Conservation (phyloP, 2,113 vertebrate genomes). For the Acrocephalus arundinaceus region DNA sequence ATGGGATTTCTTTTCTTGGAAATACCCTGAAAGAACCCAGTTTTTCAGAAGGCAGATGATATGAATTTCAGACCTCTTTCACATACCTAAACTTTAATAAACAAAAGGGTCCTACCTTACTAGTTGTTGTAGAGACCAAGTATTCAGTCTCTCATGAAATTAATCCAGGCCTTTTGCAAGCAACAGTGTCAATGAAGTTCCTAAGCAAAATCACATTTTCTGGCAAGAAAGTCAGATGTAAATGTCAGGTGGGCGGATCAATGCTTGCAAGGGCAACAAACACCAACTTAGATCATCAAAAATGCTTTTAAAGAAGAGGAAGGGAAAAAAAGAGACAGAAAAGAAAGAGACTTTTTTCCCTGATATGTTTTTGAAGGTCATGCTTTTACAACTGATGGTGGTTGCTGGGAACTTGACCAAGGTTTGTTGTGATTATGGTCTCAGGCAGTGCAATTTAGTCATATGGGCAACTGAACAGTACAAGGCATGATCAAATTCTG, state of each 20-base stretch:
- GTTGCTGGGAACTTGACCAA: not conserved
- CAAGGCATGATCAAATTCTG: not conserved
- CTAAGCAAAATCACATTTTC: not conserved
- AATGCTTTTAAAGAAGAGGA: not conserved
- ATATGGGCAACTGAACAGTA: not conserved
- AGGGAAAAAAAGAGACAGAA: not conserved
- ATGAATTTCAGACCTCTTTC: not conserved
- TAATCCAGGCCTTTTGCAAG: not conserved
- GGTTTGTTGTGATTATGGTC: not conserved
- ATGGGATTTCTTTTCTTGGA: not conserved
- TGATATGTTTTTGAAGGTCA: not conserved
- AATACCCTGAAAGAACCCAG: not conserved
- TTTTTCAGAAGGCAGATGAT: not conserved
- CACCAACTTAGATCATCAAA: not conserved
- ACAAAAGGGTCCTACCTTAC: not conserved
- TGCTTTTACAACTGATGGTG: not conserved
- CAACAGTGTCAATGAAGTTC: not conserved
- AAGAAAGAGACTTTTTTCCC: not conserved
- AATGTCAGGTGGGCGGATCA: not conserved
- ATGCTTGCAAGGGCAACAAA: not conserved
- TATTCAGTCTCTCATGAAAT: not conserved
- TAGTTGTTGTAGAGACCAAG: not conserved
- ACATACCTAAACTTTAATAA: not conserved
- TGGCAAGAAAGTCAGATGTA: not conserved
- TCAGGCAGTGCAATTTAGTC: not conserved